Percentiles rank a stretch among this genome's conserved stretches.
Conservation (phyloP, 1,140 invertebrate genomes). For the Anadara kagoshimensis region DNA sequence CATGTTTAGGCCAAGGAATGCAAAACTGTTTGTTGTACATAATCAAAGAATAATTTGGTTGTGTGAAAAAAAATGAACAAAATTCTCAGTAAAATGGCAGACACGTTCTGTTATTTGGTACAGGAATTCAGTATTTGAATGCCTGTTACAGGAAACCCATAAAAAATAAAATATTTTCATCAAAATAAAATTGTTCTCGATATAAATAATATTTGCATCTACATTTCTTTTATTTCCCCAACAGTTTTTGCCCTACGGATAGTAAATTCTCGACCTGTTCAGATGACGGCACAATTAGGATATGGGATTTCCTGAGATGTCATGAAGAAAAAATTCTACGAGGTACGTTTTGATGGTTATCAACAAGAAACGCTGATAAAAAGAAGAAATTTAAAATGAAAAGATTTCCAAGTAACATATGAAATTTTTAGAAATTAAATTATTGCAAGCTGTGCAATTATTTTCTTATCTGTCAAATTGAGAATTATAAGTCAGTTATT, state of each 20-base stretch:
- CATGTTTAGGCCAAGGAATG: too few species aligned
- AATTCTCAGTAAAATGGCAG: too few species aligned
- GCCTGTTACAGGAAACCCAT: too few species aligned
- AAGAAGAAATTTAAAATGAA: background rate
- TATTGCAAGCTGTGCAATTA: background rate
- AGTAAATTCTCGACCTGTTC: constrained; percentile 99
- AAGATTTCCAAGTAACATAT: background rate
- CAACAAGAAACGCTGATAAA: background rate
- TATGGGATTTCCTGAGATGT: constrained; percentile 99
- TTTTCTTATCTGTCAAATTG: background rate
- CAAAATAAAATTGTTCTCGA: too few species aligned
- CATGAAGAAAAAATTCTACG: constrained; percentile 96
- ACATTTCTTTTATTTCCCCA: constrained; percentile 45
- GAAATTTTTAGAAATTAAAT: background rate
- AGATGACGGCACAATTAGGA: constrained; percentile 97
- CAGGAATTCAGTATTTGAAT: too few species aligned
- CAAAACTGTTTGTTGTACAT: too few species aligned
- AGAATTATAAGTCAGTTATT: background rate
- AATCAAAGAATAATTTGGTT: too few species aligned
- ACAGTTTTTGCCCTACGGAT: constrained; percentile 98
- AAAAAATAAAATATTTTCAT: too few species aligned
- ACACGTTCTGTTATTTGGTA: too few species aligned
- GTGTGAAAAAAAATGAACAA: too few species aligned
- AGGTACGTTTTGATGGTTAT: constrained; percentile 77
- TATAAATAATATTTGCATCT: constrained; percentile 14